Conservation (phyloP, 2,113 vertebrate genomes). For the Circaetus cinerascens region DNA sequence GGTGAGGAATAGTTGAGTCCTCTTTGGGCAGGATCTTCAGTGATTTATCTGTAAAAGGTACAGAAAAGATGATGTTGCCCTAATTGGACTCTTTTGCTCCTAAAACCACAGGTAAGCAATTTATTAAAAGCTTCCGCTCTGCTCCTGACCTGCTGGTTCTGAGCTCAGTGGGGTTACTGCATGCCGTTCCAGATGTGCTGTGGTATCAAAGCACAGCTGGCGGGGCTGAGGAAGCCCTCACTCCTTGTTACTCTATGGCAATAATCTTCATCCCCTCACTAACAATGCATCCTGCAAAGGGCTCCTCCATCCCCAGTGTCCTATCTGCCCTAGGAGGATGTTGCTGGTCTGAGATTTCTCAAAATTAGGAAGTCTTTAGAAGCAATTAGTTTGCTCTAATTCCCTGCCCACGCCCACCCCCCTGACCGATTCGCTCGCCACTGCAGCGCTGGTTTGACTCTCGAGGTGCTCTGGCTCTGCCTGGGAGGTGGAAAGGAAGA, state of each 20-base stretch:
- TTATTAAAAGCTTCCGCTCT: conserved; percentile 52
- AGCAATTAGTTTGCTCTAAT: neutral
- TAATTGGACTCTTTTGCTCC: conserved; percentile 6
- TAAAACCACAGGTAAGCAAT: conserved; percentile 54
- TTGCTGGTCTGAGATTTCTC: conserved; percentile 16
- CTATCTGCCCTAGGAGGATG: neutral
- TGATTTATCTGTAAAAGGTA: neutral
- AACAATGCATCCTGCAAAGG: neutral
- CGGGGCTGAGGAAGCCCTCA: neutral
- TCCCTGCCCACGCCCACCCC: too few species aligned
- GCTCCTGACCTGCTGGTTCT: conserved; percentile 52
- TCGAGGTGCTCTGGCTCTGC: neutral
- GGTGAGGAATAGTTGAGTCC: neutral
- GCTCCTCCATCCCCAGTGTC: neutral
- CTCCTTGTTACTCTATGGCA: conserved; percentile 4
- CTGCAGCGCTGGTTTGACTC: too few species aligned
- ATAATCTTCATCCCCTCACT: neutral
- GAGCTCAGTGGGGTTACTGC: conserved; percentile 47
- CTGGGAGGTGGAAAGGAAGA: neutral
- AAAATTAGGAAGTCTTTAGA: conserved; percentile 39
- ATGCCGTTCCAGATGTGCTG: conserved; percentile 53
- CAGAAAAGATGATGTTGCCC: conserved; percentile 20
- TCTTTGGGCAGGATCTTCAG: conserved; percentile 3
- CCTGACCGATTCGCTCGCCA: too few species aligned
- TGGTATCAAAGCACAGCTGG: conserved; percentile 43